Evolutionary conservation across 2,888 invertebrate species (phyloP).

Genomic region (Euproctis similis): DNA sequence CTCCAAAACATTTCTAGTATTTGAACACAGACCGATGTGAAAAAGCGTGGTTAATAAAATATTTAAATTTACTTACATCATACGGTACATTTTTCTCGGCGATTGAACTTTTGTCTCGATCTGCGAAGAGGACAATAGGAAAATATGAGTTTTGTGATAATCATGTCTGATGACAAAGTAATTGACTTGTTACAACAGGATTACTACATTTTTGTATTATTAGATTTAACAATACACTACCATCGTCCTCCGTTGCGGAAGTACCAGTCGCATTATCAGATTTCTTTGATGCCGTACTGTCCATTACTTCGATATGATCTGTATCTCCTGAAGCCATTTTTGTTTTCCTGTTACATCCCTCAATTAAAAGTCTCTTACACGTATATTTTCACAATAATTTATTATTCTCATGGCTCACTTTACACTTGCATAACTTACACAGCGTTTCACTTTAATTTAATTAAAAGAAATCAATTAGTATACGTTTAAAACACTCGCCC

Average conservation of each 20-base stretch:
- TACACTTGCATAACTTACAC: constrained; percentile 59
- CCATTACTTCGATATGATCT: constrained; percentile 86
- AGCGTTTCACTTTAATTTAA: constrained; percentile 71
- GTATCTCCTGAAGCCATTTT: constrained; percentile 90
- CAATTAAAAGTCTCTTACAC: constrained; percentile 56
- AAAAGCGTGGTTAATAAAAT: constrained; percentile 25
- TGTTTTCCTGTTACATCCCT: constrained; percentile 65
- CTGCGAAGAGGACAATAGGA: constrained; percentile 59
- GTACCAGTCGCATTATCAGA: constrained; percentile 76
- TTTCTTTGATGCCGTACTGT: constrained; percentile 78
- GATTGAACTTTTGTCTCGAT: constrained; percentile 76
- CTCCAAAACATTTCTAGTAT: constrained; percentile 14
- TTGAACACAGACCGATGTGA: constrained; percentile 33
- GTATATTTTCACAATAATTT: constrained; percentile 52
- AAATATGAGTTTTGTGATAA: constrained; percentile 37
- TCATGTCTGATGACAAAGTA: constrained; percentile 24
- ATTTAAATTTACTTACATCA: constrained; percentile 73
- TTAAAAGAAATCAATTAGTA: constrained; percentile 72
- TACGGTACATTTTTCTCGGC: constrained; percentile 77
- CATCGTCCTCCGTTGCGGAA: constrained; percentile 77
- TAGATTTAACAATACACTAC: constrained; percentile 60
- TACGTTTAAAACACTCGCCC: constrained; percentile 66
- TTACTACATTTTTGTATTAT: constrained; percentile 42
- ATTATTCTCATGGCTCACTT: constrained; percentile 66
- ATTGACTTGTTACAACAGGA: constrained; percentile 33